phyloP scores from a whole-genome alignment of 1,140 invertebrate genomes.

The Achroia grisella region DNA sequence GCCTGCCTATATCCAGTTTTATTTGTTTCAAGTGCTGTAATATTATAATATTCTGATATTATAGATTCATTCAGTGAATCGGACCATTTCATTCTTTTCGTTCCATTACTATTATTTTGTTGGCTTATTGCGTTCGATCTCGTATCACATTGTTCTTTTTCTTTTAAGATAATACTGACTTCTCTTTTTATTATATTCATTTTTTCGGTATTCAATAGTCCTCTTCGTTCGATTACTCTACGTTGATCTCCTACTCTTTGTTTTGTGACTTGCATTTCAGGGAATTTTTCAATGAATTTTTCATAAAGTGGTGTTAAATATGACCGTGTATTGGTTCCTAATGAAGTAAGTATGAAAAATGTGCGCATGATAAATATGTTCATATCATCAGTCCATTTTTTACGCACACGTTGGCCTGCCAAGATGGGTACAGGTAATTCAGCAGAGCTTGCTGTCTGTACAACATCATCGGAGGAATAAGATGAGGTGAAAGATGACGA shows the following conservation, averaged over 20 bases:
- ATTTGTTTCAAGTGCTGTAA: neutral
- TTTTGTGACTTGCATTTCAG: neutral
- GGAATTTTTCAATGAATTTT: neutral
- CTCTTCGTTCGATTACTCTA: neutral
- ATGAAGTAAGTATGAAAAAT: neutral
- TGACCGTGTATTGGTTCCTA: neutral
- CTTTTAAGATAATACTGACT: neutral
- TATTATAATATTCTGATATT: neutral
- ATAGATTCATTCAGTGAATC: neutral
- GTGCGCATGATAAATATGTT: neutral
- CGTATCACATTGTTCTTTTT: neutral
- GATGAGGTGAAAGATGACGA: neutral
- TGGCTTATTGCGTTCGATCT: neutral
- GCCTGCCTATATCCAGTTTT: neutral
- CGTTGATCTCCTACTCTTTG: too few relatives aligned
- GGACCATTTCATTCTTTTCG: neutral
- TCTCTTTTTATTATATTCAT: neutral
- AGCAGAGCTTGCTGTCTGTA: neutral
- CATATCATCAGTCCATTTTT: neutral
- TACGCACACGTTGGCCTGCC: neutral
- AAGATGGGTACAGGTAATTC: neutral
- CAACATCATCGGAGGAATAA: neutral
- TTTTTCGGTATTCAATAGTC: neutral
- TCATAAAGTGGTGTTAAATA: neutral
- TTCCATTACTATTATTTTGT: neutral